Evolutionary conservation across 2,888 invertebrate species (phyloP), one percentile per base, ranked within the genome.

Genomic region (Halocaridina rubra): DNA sequence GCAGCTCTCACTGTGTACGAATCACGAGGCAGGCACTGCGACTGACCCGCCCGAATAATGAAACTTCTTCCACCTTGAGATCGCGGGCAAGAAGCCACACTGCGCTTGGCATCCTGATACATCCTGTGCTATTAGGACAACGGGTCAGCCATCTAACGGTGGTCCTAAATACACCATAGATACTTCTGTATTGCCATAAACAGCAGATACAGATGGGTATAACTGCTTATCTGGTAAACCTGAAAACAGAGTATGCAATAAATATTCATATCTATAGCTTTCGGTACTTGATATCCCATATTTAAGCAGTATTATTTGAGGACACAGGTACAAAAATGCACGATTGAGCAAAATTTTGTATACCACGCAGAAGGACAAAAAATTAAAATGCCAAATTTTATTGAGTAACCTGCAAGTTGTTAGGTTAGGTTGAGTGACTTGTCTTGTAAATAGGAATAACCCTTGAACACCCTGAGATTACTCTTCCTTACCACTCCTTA

Each of bases 171-270:
- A 99, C 64, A 98, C 97, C 98, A 99, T 98, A 53, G 98, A 98
- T 59, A 99, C 98, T 93, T 99, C 98, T 72, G 98, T 99, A 91
- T 99, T 99, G 86, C 99, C 99, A 92, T 99, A 99, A 13, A 99
- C 99, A 86, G 98, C 98, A 74, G 98, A 98, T 78, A 98, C 96
- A 86, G 98, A 96, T 86, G 99, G 98, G 91, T 95, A 99, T 79
- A 99, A 93, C 91, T 95, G 95, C 91, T 96, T 97, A 90, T 96
- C 96, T 81, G 98, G 98, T 91, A 98, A 93, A 89, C 97, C 96
- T 96, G 91, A 81, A 93, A 90, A 39, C 29, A 53, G n/a, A 32
- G 16, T n/a, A n/a, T n/a, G n/a, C n/a, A n/a, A n/a, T n/a, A n/a
- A n/a, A n/a, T n/a, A n/a, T n/a, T n/a, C n/a, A n/a, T n/a, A n/a